Base-by-base conservation (phyloP, 2,113 vertebrate genomes). In the Cercopithecus mona region DNA sequence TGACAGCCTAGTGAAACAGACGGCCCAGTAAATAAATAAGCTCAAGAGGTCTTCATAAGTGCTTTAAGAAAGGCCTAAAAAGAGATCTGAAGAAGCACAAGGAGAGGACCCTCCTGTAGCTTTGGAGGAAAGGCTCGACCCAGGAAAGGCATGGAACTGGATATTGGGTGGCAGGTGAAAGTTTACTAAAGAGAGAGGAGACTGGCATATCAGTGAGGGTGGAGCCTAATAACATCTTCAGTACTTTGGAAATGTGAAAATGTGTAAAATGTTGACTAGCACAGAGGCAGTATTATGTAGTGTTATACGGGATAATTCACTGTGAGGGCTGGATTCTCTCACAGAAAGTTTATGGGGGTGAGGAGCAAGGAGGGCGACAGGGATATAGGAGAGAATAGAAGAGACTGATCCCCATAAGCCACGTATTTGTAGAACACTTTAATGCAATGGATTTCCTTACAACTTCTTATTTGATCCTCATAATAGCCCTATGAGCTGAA, bases 381-480 rank as follows among this genome's bases (percentile, higher is more conserved):
- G 2, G 3, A 23, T 48, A 6, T 0, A 7, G 16, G 18, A 20
- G 70, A 75, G n/a, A 89, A 59, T 40, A 83, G 3, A 35, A 48
- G 11, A 80, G 59, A 45, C 3, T 45, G 23, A 82, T 59, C 38
- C 48, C 23, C 32, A 12, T 38, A 79, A 95, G 8, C 27, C 80
- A 40, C 22, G 25, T 1, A 0, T 80, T 78, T 88, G 59, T 35
- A 66, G 80, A 82, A 38, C 30, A 59, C 43, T 66, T 90, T 66
- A 88, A 61, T 79, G 50, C 8, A 48, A 91, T 89, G 59, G 22
- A 25, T 81, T 95, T 88, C 30, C 86, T 93, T 83, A 91, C 59
- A 93, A 85, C 38, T 86, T 89, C 73, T 86, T 89, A 40, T 93
- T 94, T 96, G 78, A 91, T 93, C 80, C 59, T 92, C 43, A 40